Conservation (phyloP, 2,888 invertebrate species). For the Panorpa germanica region DNA sequence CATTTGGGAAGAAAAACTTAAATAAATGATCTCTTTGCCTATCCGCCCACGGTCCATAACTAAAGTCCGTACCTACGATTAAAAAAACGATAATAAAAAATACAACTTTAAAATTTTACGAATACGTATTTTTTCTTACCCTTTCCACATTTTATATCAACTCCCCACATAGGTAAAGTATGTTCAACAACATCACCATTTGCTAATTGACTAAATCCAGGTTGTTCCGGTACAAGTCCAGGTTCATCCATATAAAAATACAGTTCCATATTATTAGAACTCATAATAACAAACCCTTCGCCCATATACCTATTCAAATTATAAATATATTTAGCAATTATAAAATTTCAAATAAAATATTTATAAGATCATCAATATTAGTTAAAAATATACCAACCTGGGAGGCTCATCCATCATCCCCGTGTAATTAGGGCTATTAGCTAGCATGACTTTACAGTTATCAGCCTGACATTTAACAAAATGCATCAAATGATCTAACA, state of each 20-base stretch:
- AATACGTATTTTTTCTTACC: too few relatives aligned
- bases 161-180: constrained; percentile 87
- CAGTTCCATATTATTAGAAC: constrained; percentile 83
- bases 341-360: background rate
- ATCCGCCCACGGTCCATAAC: constrained; percentile 99
- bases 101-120: background rate
- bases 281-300: constrained; percentile 92
- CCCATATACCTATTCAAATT: constrained; percentile 95
- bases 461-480: constrained; percentile 88
- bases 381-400: constrained; percentile 20
- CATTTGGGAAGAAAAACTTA: constrained; percentile 88
- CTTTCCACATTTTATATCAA: constrained; percentile 89
- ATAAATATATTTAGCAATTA: too few relatives aligned
- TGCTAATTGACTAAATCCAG: constrained; percentile 71
- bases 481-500: constrained; percentile 89
- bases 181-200: constrained; percentile 89
- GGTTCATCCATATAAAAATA: constrained; percentile 97
- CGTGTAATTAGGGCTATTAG: constrained; percentile 90
- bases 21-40: constrained; percentile 88
- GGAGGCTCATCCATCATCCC: constrained; percentile 91
- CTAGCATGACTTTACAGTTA: constrained; percentile 86
- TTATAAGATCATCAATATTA: background rate
- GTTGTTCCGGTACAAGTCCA: constrained; percentile 80
- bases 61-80: constrained; percentile 72
- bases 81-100: constrained; percentile 8